Conservation (phyloP, 2,113 vertebrate genomes). For the Petroica traversi region DNA sequence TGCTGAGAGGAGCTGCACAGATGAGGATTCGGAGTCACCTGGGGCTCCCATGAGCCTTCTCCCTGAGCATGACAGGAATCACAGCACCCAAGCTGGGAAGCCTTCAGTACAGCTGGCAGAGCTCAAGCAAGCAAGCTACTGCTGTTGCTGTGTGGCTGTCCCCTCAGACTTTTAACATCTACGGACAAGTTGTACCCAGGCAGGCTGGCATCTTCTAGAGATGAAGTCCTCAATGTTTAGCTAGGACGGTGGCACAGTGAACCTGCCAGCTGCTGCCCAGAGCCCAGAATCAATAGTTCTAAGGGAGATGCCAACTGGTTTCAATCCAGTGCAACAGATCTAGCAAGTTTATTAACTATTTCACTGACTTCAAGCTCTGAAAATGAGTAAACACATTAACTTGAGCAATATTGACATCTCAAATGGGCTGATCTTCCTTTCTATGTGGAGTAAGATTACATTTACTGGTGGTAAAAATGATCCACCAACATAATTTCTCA, state of each 20-base stretch:
- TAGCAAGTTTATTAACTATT: background rate
- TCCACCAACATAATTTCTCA: background rate
- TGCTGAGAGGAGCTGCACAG: background rate
- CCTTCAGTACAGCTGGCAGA: background rate
- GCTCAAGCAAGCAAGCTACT: background rate
- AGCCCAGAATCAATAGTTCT: background rate
- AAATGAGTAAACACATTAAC: background rate
- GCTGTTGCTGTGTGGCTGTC: background rate
- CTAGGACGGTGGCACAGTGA: background rate
- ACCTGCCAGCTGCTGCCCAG: background rate
- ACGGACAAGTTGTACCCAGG: background rate
- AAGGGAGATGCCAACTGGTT: background rate
- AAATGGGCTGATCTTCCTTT: background rate
- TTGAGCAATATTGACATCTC: background rate
- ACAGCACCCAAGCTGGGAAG: background rate
- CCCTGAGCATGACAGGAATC: background rate
- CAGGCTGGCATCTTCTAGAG: background rate
- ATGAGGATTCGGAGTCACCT: accelerated
- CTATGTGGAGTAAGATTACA: background rate
- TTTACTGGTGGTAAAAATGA: background rate
- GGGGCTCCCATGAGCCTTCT: accelerated
- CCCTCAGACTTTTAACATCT: background rate
- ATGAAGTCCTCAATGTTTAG: background rate
- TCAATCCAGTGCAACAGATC: accelerated
- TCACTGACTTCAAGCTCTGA: background rate